Evolutionary conservation across 1,140 invertebrate genomes (phyloP).

Genomic region (Varroa destructor): DNA sequence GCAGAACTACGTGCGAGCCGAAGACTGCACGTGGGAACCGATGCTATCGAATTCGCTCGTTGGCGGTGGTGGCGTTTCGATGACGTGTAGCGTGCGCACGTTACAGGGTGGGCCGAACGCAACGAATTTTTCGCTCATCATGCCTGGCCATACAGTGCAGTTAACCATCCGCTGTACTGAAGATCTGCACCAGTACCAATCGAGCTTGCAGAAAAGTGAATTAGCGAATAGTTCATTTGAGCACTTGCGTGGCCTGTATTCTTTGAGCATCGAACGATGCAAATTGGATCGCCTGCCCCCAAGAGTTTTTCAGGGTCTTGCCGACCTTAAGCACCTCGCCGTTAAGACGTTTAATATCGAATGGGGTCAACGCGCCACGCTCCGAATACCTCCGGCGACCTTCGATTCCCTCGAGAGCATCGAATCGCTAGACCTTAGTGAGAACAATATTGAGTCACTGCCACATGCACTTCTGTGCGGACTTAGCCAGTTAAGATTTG

Average conservation of each 20-base stretch:
- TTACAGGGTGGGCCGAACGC: not conserved
- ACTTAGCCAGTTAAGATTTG: conserved; percentile 39
- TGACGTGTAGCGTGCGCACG: conserved; percentile 11
- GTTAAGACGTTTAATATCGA: conserved; percentile 38
- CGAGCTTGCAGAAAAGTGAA: conserved; percentile 41
- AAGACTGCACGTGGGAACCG: conserved; percentile 27
- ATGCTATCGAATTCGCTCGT: conserved; percentile 1
- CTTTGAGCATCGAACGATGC: conserved; percentile 34
- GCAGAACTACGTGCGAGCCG: not conserved
- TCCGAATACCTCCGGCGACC: conserved; percentile 60
- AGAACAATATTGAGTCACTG: conserved; percentile 65
- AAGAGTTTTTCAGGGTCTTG: conserved; percentile 35
- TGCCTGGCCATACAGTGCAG: conserved; percentile 62
- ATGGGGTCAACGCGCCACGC: conserved; percentile 55
- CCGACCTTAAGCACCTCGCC: conserved; percentile 35
- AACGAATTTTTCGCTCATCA: conserved; percentile 65
- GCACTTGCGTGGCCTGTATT: conserved; percentile 33
- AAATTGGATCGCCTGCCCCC: conserved; percentile 33
- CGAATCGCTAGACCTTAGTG: conserved; percentile 55
- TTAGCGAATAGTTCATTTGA: conserved; percentile 41
- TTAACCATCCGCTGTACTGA: conserved; percentile 67
- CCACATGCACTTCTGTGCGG: conserved; percentile 60
- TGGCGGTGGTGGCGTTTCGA: not conserved
- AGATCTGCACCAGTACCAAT: conserved; percentile 40
- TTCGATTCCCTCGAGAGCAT: conserved; percentile 55